Base-by-base conservation (phyloP, 2,113 vertebrate genomes). In the Anolis carolinensis region DNA sequence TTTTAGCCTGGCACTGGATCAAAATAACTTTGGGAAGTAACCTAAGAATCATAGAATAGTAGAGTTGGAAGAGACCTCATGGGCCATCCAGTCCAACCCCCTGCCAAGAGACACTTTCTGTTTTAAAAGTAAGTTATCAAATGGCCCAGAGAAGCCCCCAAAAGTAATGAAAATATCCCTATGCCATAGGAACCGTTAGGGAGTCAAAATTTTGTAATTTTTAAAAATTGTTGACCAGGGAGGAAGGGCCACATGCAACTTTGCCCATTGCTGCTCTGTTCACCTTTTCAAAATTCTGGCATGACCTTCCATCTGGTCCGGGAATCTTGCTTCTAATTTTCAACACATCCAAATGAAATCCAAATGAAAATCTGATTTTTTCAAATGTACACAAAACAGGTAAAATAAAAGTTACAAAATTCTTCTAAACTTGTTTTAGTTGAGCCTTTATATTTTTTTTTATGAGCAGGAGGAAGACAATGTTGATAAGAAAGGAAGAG, bases 391-490 rank as follows among this genome's bases (percentile, higher is more conserved):
- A 27, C 65, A 23, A 25, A 67, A 63, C 18, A 36, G 10, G 2
- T 63, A 50, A 52, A 85, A 30, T 21, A 18, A 1, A 8, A 23
- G 25, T 23, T 62, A 8, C 34, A 7, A n/a, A 3, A 32, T 34
- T 84, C 27, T 55, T 50, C 39, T 32, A n/a, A 50, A 59, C 25
- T 13, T 5, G 20, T 82, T 8, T 77, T n/a, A 50, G 70, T 48
- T 50, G 27, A 14, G 63, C 44, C 16, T 21, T 80, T 20, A 36
- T 62, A 23, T 79, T 81, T 5, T 71, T 62, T 67, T 36, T 89
- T n/a, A 74, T 90, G 83, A 80, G 27, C 82, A 91, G 81, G 21
- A 27, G 10, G 77, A 87, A 83, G 83, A 84, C 30, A 73, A 87
- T 36, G 13, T 10, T 27, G 84, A 67, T 71, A 77, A 83, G 63